Evolutionary conservation across 2,888 invertebrate genomes (phyloP).

Genomic region (Meloe dianella): DNA sequence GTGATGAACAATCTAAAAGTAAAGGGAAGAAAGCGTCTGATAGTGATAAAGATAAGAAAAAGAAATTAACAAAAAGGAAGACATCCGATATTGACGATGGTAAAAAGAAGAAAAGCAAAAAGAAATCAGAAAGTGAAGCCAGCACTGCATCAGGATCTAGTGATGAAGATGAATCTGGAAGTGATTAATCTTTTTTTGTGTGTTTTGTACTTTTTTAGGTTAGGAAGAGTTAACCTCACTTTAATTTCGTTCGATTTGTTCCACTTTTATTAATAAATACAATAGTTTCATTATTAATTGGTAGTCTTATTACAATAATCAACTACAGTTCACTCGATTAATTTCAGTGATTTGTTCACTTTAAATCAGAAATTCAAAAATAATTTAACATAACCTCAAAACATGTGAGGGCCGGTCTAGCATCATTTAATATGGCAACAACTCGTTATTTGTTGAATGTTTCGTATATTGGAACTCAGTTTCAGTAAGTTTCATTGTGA

Average conservation of each 20-base stretch:
- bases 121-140: constrained; percentile 33
- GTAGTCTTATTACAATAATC: no score
- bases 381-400: constrained; percentile 1
- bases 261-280: not conserved
- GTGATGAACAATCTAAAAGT: constrained; percentile 56
- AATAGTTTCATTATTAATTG: not conserved
- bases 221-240: constrained; percentile 19
- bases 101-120: constrained; percentile 31
- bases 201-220: not conserved
- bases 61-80: constrained; percentile 62
- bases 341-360: no score
- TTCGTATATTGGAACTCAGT: constrained; percentile 78
- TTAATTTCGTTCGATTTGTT: not conserved
- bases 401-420: not conserved
- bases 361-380: no score
- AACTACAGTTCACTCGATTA: no score
- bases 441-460: constrained; percentile 70
- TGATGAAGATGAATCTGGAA: constrained; percentile 57
- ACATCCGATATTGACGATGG: constrained; percentile 21
- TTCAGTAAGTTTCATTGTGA: constrained; percentile 67
- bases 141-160: constrained; percentile 53
- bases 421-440: constrained; percentile 17
- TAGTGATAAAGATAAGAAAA: constrained; percentile 68
- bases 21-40: constrained; percentile 44
- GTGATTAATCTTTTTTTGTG: constrained; percentile 53